Percentiles rank a stretch among this genome's conserved stretches.
phyloP scores from a whole-genome alignment of 2,113 vertebrate species.

The Tychaedon coryphoeus region DNA sequence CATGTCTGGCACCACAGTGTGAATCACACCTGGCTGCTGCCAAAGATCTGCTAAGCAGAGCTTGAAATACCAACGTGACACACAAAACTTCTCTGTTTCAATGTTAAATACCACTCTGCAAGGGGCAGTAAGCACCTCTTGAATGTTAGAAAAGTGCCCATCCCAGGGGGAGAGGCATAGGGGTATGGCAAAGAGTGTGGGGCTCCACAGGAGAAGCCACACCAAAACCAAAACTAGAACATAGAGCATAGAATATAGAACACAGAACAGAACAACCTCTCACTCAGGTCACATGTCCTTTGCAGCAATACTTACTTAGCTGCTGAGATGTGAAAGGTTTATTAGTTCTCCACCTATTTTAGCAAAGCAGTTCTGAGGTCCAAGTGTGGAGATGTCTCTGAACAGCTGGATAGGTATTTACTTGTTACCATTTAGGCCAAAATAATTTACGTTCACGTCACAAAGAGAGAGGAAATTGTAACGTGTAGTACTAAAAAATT shows the following conservation, averaged over 20 bases:
- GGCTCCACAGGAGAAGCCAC: neutral
- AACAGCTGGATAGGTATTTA: neutral
- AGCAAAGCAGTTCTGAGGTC: neutral
- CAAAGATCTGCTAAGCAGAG: neutral
- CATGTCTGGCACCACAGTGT: neutral
- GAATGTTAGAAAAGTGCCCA: neutral
- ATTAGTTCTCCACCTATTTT: neutral
- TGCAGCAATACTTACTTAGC: neutral
- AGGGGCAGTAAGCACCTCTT: neutral
- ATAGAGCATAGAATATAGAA: no score
- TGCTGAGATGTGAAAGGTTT: neutral
- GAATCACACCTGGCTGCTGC: neutral
- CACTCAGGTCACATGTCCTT: neutral
- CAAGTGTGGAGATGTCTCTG: neutral
- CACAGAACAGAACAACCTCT: neutral
- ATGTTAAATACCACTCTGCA: neutral
- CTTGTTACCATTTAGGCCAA: neutral
- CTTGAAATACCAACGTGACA: neutral
- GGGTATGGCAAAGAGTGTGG: accelerated
- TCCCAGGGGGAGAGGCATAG: neutral
- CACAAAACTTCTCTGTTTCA: neutral
- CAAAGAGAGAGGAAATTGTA: neutral
- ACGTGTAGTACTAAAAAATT: neutral
- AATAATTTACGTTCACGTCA: neutral
- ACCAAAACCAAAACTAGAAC: neutral